These are phyloP conservation scores for Enteromius afrohamiltoni DNA, from an alignment of 2,797 vertebrate genomes.

Conservation along the genomic window DNA sequence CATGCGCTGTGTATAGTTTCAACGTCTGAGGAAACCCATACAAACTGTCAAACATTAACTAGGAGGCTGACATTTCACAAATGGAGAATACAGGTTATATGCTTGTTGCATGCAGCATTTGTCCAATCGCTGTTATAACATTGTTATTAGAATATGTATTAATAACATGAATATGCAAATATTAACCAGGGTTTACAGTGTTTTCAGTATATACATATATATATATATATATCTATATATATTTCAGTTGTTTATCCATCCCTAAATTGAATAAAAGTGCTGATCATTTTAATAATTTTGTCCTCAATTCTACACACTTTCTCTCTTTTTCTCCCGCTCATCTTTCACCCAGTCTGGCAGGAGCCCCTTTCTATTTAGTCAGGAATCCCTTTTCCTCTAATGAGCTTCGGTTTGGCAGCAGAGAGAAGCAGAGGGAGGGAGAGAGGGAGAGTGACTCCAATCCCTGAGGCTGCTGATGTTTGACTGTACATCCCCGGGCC, in stretches of 20 bases:
- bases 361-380: constrained; percentile 72
- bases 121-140: not conserved
- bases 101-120: not conserved
- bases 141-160: not conserved
- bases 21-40: not conserved
- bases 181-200: not conserved
- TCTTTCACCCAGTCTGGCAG: constrained; percentile 70
- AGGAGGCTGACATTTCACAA: not conserved
- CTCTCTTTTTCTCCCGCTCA: constrained; percentile 11
- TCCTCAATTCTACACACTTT: not conserved
- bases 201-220: not conserved
- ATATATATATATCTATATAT: too few relatives aligned
- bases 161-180: not conserved
- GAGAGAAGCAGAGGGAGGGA: constrained; percentile 29
- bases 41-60: constrained; percentile 21
- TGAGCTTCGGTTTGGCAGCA: constrained; percentile 76
- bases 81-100: constrained; percentile 15
- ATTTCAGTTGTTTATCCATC: not conserved
- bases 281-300: not conserved
- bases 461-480: constrained; percentile 48
- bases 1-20: not conserved
- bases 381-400: constrained; percentile 75
- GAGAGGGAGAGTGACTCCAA: constrained; percentile 18
- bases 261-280: not conserved
- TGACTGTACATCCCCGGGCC: constrained; percentile 46